Base-by-base conservation (phyloP, 2,113 vertebrate genomes). In the Xiphias gladius region DNA sequence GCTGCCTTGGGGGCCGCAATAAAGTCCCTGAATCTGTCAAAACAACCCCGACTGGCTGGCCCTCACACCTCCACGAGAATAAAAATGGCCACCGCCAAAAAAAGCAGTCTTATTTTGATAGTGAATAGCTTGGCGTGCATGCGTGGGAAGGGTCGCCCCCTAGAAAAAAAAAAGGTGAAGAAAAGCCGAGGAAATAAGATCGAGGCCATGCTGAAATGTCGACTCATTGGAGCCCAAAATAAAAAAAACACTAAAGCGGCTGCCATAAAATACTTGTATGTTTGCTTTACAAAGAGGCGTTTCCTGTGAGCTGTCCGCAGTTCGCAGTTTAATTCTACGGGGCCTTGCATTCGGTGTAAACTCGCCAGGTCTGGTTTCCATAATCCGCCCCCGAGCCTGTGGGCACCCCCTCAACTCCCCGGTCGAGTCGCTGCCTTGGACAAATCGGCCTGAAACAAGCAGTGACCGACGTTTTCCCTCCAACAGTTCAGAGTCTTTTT, bases 251-350 rank as follows among this genome's bases (percentile, higher is more conserved):
- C 78, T 82, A 83, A 88, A 89, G 89, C 65, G 65, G 78, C 88
- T 87, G 91, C 90, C 87, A 94, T 94, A 87, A 94, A 93, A 89
- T 82, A 84, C 86, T 84, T 89, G 90, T 86, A 87, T 95, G 93
- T 94, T 94, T 94, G 91, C 86, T 94, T 94, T 92, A 91, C 91
- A 93, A 89, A 94, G 91, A 94, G 91, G 63, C 55, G 90, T 87
- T 94, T 95, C 93, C 93, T 92, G 93, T 73, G 86, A 93, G 92
- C 91, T 91, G 91, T 95, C 92, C 80, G 30, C 93, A 93, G 92
- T 86, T 89, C 41, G n/a, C 83, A 62, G 64, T 83, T 86, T 82
- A 52, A 70, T 79, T 82, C 88, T 80, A 46, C 46, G 46, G 76
- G 70, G 84, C 85, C 65, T 73, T 63, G 52, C 79, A 20, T 81